Conservation (phyloP, 2,888 invertebrate species). For the Bombylius discolor region DNA sequence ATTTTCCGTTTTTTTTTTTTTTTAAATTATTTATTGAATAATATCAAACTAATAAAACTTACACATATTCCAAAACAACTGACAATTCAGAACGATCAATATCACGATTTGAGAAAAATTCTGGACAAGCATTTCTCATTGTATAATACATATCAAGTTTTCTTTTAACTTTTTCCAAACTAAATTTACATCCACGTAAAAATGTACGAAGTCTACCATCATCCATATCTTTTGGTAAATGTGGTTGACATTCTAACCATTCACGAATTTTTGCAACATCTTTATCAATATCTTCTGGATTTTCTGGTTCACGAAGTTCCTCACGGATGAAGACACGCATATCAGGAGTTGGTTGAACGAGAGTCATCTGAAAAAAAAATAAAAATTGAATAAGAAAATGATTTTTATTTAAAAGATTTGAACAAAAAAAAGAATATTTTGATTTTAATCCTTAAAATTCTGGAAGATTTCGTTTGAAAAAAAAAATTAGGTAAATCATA, state of each 20-base stretch:
- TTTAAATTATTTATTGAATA: not conserved
- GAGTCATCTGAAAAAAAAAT: constrained; percentile 37
- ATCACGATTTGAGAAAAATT: constrained; percentile 68
- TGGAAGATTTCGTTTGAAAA: no score
- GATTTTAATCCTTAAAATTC: no score
- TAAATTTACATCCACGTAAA: constrained; percentile 75
- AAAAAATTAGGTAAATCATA: no score
- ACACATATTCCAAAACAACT: constrained; percentile 56
- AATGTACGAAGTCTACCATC: constrained; percentile 68
- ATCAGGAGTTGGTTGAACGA: constrained; percentile 54
- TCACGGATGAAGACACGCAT: constrained; percentile 52
- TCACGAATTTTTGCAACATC: constrained; percentile 51
- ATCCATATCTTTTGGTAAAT: constrained; percentile 55
- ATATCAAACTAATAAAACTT: constrained; percentile 30
- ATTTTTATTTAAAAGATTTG: no score
- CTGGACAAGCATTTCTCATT: constrained; percentile 68
- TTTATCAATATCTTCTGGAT: constrained; percentile 42
- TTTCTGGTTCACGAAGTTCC: constrained; percentile 51
- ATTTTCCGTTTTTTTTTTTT: not conserved
- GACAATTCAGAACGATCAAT: constrained; percentile 58
- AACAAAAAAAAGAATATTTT: no score
- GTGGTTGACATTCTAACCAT: constrained; percentile 54
- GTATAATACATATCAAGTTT: constrained; percentile 83
- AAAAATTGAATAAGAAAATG: no score
- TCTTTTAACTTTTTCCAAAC: constrained; percentile 70